Percentiles rank a stretch among this genome's conserved stretches.
Evolutionary conservation across 53 echinoderm and acorn worm species (phyloP).

Genomic region (Holothuria leucospilota): DNA sequence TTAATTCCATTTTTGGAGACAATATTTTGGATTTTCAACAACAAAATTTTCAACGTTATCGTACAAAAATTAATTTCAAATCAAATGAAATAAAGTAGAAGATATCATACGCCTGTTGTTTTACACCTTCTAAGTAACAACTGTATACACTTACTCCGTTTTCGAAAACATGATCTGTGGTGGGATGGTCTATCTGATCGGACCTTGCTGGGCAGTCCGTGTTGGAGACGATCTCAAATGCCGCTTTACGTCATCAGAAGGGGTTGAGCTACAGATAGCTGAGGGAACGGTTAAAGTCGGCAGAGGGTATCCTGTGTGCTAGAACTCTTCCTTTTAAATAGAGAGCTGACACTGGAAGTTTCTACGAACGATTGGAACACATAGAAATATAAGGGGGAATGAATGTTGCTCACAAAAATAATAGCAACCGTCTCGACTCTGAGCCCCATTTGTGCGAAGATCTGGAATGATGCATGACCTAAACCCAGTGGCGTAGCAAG

Average conservation of each 20-base stretch:
- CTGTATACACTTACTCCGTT: constrained; percentile 41
- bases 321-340: constrained; percentile 79
- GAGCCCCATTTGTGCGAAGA: too few species aligned
- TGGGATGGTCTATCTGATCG: constrained; percentile 61
- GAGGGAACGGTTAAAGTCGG: constrained; percentile 33
- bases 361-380: constrained; percentile 9
- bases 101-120: too few species aligned
- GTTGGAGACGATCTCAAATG: constrained; percentile 40
- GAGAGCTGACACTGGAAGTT: constrained; percentile 67
- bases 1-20: too few species aligned
- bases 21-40: too few species aligned
- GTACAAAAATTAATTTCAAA: too few species aligned
- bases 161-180: constrained; percentile 73
- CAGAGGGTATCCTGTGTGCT: constrained; percentile 76
- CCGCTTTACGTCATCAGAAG: constrained; percentile 52
- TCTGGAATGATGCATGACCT: too few species aligned
- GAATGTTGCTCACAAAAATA: too few species aligned
- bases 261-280: constrained; percentile 55
- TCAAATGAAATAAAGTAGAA: too few species aligned
- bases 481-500: too few species aligned
- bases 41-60: too few species aligned
- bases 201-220: constrained; percentile 59
- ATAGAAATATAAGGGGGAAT: not conserved
- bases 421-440: too few species aligned
- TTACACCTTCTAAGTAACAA: not conserved